Conservation (phyloP, 1,140 invertebrate species). For the Neoseiulus cucumeris region DNA sequence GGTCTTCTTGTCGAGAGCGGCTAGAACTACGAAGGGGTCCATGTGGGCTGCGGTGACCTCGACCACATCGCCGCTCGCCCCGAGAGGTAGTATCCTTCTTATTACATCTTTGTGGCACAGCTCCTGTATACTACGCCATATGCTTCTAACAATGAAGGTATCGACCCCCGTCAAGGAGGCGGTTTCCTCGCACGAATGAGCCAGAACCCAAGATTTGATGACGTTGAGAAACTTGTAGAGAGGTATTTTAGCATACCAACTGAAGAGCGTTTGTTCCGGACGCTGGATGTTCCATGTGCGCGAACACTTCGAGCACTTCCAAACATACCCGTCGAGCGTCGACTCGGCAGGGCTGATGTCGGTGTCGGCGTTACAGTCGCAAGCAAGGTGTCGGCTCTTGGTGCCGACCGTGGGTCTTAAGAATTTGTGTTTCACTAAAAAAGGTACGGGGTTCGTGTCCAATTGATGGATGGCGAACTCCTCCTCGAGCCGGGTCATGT, state of each 20-base stretch:
- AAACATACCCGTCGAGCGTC: not conserved
- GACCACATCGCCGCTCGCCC: not conserved
- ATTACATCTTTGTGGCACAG: slow-evolving; percentile 1
- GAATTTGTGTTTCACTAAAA: not conserved
- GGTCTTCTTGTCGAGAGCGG: not conserved
- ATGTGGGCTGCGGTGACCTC: slow-evolving; percentile 3
- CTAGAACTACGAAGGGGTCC: not conserved
- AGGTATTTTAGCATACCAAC: not conserved
- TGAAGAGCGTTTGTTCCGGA: not conserved
- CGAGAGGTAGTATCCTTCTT: not conserved
- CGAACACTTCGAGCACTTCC: not conserved
- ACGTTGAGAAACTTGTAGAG: slow-evolving; percentile 2
- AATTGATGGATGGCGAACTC: slow-evolving; percentile 8
- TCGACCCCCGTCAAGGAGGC: not conserved
- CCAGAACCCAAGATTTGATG: slow-evolving; percentile 9
- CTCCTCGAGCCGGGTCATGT: slow-evolving; percentile 1
- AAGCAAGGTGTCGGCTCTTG: not conserved
- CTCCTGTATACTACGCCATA: slow-evolving; percentile 7
- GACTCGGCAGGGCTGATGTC: not conserved
- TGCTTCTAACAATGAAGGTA: not conserved
- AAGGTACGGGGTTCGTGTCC: not conserved
- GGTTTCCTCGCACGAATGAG: not conserved
- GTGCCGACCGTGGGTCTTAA: not conserved
- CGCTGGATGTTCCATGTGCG: not conserved
- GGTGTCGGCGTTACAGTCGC: slow-evolving; percentile 2